Evolutionary conservation across 2,888 invertebrate species (phyloP).

Genomic region (Xylota sylvarum): DNA sequence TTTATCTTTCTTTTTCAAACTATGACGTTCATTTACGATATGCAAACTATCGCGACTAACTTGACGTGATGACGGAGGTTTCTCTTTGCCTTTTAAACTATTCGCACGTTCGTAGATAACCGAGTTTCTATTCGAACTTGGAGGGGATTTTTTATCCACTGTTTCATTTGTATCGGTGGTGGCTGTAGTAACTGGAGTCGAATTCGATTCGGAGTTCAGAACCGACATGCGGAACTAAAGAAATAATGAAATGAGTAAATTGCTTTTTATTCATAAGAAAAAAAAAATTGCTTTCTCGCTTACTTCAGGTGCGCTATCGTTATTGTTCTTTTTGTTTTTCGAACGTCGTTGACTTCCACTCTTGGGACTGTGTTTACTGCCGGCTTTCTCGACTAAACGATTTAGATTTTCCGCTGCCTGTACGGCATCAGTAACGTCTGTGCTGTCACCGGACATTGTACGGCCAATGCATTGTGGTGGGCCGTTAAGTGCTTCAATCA

Average conservation of each 20-base stretch:
- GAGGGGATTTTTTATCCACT: conserved; percentile 83
- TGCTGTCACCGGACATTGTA: conserved; percentile 84
- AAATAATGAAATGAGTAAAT: not conserved
- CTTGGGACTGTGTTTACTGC: conserved; percentile 82
- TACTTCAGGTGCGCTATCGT: conserved; percentile 78
- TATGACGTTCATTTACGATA: conserved; percentile 87
- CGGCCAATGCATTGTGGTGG: conserved; percentile 86
- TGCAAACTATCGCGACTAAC: conserved; percentile 86
- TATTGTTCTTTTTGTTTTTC: conserved; percentile 82
- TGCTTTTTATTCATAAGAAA: not conserved
- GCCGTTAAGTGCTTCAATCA: conserved; percentile 98
- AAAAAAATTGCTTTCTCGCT: not conserved
- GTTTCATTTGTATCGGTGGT: conserved; percentile 80
- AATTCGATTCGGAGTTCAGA: conserved; percentile 86
- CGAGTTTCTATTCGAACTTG: conserved; percentile 80
- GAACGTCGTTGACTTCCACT: conserved; percentile 81
- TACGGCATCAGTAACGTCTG: conserved; percentile 86
- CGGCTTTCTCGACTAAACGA: conserved; percentile 78
- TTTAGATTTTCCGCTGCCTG: conserved; percentile 84
- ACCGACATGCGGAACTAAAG: conserved; percentile 90
- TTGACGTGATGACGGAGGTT: conserved; percentile 83
- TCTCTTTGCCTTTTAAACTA: conserved; percentile 77
- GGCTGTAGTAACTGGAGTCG: conserved; percentile 86
- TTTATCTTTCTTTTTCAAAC: conserved; percentile 79
- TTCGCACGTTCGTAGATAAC: conserved; percentile 67